phyloP scores from a whole-genome alignment of 2,797 vertebrate species.

The Cyprinodon diabolis region DNA sequence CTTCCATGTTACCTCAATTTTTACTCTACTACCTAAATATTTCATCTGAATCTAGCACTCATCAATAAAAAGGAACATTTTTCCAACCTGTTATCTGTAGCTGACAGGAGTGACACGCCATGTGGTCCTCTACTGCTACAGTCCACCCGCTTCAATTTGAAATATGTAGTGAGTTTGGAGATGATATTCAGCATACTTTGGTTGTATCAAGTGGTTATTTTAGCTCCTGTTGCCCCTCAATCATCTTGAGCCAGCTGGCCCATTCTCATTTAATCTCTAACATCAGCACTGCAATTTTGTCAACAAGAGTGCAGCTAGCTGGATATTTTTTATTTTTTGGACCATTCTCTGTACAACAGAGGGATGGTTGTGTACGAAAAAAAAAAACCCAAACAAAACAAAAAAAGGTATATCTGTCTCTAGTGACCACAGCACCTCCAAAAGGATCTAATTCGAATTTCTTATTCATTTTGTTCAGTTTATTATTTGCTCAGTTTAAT shows the following conservation, averaged over 20 bases:
- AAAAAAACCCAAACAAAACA: too few relatives aligned
- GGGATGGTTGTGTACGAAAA: too few relatives aligned
- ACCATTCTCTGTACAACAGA: too few relatives aligned
- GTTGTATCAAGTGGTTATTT: background rate
- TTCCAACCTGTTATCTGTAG: background rate
- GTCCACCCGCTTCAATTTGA: background rate
- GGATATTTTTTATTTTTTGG: too few relatives aligned
- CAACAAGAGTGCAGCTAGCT: too few relatives aligned
- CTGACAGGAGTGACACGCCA: background rate
- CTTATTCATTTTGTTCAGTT: too few relatives aligned
- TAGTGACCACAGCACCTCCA: too few relatives aligned
- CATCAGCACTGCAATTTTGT: too few relatives aligned
- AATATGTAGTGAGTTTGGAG: background rate
- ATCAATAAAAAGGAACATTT: background rate
- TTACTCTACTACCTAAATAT: background rate
- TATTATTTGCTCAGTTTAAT: too few relatives aligned
- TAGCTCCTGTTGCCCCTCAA: background rate
- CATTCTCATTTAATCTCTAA: too few relatives aligned
- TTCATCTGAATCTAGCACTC: background rate
- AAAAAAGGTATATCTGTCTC: too few relatives aligned
- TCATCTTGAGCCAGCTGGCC: background rate
- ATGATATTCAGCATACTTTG: background rate
- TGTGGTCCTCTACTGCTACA: background rate
- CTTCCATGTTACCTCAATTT: background rate
- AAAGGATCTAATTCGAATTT: too few relatives aligned